Evolutionary conservation across 2,888 invertebrate species (phyloP), one percentile per base, ranked within the genome.

Genomic region (Orthosia gothica): DNA sequence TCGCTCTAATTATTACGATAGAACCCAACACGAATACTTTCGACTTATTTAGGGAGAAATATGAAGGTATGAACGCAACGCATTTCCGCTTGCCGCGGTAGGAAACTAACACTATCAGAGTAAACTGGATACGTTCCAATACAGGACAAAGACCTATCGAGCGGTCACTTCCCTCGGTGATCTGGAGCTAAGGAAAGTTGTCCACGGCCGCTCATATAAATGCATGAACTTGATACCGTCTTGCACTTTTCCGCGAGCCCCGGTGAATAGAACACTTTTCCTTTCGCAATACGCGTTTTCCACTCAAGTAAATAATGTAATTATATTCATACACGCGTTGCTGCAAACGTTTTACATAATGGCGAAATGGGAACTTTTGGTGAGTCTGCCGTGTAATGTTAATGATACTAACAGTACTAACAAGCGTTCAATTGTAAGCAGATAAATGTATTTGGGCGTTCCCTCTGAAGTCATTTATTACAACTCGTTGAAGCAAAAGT

Each of bases 101-200:
- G 92, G 92, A 92, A 92, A 86, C 83, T 77, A 84, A 87, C 88
- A 79, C 86, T 91, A 90, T 91, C 83, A 80, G 74, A 82, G 81
- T 86, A 89, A 93, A 94, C 94, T 94, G 92, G 95, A 94, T 94
- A 92, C 90, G 92, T 93, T 92, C 91, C 93, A 91, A 90, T 90
- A 88, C 92, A 93, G 96, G 96, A 96, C 96, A 96, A 94, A 96
- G 96, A 96, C 96, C 96, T 92, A 92, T 90, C 89, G 91, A 84
- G 89, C 93, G 94, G 94, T 92, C 95, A 96, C 90, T 95, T 95
- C 95, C 95, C 94, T 92, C 89, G 82, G 83, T 84, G 89, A 92
- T 94, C 94, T 95, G 94, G 95, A 94, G 87, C 89, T 85, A 65
- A 95, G 93, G 95, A 96, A 96, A 96, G 95, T 95, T 94, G 94